Conservation (phyloP, 2,797 vertebrate species). For the Perdix hodgsoniae region DNA sequence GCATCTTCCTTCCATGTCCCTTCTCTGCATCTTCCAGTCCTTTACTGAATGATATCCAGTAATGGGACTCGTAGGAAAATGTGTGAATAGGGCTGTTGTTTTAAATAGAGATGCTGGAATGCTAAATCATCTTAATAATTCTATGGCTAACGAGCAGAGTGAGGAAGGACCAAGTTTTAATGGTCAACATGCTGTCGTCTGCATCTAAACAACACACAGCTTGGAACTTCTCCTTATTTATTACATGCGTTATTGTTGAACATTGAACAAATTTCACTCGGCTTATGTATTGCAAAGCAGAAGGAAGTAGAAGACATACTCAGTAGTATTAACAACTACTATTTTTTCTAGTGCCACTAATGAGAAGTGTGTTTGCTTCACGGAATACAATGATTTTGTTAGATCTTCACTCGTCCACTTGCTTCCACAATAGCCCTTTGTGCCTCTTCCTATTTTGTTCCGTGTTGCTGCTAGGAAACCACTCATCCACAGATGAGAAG, state of each 20-base stretch:
- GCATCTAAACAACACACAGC: neutral
- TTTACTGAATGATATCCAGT: neutral
- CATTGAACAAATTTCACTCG: neutral
- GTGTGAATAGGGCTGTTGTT: neutral
- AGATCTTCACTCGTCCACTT: neutral
- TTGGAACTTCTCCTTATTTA: neutral
- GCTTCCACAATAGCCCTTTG: slow-evolving; percentile 25
- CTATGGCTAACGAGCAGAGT: neutral
- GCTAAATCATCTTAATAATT: neutral
- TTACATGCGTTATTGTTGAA: neutral
- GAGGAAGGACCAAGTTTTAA: neutral
- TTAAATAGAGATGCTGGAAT: neutral
- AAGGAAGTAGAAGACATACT: neutral
- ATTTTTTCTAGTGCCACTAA: slow-evolving; percentile 23
- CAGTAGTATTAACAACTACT: neutral
- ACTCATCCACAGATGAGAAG: slow-evolving; percentile 12
- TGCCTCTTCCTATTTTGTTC: neutral
- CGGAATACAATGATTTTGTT: slow-evolving; percentile 32
- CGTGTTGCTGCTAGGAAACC: slow-evolving; percentile 60
- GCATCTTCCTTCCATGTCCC: too few relatives aligned
- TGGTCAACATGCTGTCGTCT: neutral
- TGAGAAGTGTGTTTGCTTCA: slow-evolving; percentile 52
- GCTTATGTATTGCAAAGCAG: neutral
- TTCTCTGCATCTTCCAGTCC: neutral
- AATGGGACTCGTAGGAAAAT: neutral